Evolutionary conservation across 2,888 invertebrate genomes (phyloP).

Genomic region (Nephrotoma flavescens): DNA sequence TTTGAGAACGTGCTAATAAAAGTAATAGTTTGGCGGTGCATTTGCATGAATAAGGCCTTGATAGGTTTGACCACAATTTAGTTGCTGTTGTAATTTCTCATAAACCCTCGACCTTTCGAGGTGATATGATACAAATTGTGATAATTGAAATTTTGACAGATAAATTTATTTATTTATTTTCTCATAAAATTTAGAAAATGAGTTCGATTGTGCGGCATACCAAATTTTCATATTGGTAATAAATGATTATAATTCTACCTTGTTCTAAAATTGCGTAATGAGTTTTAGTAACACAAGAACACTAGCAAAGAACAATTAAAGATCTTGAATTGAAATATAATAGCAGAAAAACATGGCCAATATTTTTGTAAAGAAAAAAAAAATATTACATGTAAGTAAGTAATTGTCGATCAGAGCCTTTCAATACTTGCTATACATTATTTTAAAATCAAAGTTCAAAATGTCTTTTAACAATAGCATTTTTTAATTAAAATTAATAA

Average conservation of each 20-base stretch:
- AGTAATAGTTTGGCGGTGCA: no score
- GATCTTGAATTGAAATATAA: not conserved
- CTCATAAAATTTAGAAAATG: not conserved
- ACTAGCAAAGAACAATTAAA: not conserved
- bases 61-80: not conserved
- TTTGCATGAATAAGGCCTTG: not conserved
- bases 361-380: not conserved
- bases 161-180: no score
- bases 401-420: not conserved
- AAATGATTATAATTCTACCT: no score
- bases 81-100: not conserved
- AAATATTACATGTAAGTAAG: not conserved
- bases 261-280: not conserved
- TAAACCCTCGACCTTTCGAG: not conserved
- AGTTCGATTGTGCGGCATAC: not conserved
- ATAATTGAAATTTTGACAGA: no score
- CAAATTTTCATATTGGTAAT: no score
- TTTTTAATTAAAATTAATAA: not conserved
- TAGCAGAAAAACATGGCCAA: not conserved
- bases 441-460: not conserved
- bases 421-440: not conserved
- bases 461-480: not conserved
- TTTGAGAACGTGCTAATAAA: not conserved
- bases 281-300: not conserved
- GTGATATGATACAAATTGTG: no score